These are phyloP conservation scores for Allygus modestus DNA, from an alignment of 2,888 invertebrate species.

Conservation along the genomic window DNA sequence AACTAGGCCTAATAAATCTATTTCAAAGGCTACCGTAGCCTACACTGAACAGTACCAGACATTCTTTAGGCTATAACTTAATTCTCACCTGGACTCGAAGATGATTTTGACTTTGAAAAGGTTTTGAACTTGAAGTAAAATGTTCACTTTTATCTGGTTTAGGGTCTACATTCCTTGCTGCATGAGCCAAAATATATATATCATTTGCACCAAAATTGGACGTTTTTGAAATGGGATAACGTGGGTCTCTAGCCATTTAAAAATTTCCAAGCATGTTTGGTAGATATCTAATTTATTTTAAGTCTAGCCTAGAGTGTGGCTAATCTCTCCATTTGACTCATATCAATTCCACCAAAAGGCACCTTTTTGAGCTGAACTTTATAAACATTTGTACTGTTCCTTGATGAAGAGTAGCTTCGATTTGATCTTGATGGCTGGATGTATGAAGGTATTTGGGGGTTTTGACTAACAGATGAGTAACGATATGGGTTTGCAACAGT, in stretches of 20 bases:
- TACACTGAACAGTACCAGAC: too few relatives aligned
- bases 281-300: too few relatives aligned
- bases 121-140: not conserved
- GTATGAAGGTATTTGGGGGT: conserved; percentile 46
- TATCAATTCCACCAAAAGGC: conserved; percentile 62
- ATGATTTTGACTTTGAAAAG: not conserved
- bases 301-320: conserved; percentile 52
- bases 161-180: not conserved
- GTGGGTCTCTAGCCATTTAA: not conserved
- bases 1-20: too few relatives aligned
- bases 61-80: too few relatives aligned
- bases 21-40: too few relatives aligned
- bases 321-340: conserved; percentile 63
- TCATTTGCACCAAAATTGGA: not conserved
- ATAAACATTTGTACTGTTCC: conserved; percentile 61
- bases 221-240: not conserved
- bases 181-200: not conserved
- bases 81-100: not conserved
- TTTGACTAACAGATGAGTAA: conserved; percentile 60
- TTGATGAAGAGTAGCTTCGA: conserved; percentile 59
- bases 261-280: too few relatives aligned
- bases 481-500: conserved; percentile 62
- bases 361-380: conserved; percentile 61
- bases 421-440: conserved; percentile 60
- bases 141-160: not conserved